A percentile compares a stretch with the other conserved stretches of the same genome.
These are phyloP conservation scores for Drosophila nr. perissopoda DNA, from an alignment of 2,888 invertebrate species.

Conservation along the genomic window DNA sequence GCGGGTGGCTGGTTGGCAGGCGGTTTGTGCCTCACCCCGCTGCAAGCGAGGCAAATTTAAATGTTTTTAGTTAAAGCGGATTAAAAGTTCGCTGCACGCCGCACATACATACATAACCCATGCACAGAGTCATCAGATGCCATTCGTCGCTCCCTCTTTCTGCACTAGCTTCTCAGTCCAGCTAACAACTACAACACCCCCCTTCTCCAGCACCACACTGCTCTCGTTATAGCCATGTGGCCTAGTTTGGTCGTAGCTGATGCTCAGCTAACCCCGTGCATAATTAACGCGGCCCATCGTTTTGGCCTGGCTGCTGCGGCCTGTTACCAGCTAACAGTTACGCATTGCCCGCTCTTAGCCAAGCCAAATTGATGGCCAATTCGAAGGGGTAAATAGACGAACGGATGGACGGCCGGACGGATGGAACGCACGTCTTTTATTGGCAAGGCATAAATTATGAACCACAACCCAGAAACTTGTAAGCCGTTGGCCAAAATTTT, in stretches of 20 bases:
- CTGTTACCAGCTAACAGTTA: slow-evolving; percentile 36
- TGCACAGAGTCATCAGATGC: slow-evolving; percentile 43
- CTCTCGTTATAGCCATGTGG: slow-evolving; percentile 63
- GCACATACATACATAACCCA: slow-evolving; percentile 81
- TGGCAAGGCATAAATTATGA: slow-evolving; percentile 76
- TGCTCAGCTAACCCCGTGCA: slow-evolving; percentile 66
- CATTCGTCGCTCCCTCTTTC: background rate
- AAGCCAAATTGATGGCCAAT: slow-evolving; percentile 71
- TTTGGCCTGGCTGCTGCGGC: slow-evolving; percentile 46
- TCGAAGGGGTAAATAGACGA: slow-evolving; percentile 2
- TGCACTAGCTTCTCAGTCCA: slow-evolving; percentile 30
- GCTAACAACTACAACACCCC: slow-evolving; percentile 6
- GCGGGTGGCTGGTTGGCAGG: slow-evolving; percentile 47
- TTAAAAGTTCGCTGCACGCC: slow-evolving; percentile 81
- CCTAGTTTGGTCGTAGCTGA: slow-evolving; percentile 73
- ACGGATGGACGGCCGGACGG: slow-evolving; percentile 1
- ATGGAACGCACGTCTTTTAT: slow-evolving; percentile 62
- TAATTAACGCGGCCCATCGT: slow-evolving; percentile 66
- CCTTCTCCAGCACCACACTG: background rate
- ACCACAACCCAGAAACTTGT: slow-evolving; percentile 65
- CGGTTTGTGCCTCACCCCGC: slow-evolving; percentile 18
- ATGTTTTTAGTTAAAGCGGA: slow-evolving; percentile 81
- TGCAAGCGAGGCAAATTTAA: slow-evolving; percentile 68
- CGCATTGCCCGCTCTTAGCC: slow-evolving; percentile 66
- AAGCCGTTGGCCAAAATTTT: slow-evolving; percentile 75